A percentile compares a stretch with the other conserved stretches of the same genome.
phyloP scores from a whole-genome alignment of 2,797 vertebrate species.

The Malacoctenus gilli region DNA sequence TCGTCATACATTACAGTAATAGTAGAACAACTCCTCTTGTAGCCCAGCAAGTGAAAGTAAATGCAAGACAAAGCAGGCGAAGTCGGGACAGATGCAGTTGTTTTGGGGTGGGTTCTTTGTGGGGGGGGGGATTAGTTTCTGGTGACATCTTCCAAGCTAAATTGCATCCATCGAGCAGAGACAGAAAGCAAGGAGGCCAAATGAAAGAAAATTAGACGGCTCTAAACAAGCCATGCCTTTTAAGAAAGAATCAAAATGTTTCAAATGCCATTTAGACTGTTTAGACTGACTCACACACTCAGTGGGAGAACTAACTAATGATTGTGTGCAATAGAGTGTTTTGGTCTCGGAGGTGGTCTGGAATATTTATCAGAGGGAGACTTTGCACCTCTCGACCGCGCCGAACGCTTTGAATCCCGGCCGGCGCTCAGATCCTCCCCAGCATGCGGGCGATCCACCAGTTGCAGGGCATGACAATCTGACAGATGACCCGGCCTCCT shows the following conservation, averaged over 20 bases:
- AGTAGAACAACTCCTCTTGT: conserved; percentile 10
- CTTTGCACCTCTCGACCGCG: conserved; percentile 21
- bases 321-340: conserved; percentile 44
- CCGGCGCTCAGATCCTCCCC: conserved; percentile 85
- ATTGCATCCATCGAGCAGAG: conserved; percentile 39
- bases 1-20: conserved; percentile 16
- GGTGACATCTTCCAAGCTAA: conserved; percentile 28
- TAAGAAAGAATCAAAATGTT: conserved; percentile 38
- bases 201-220: conserved; percentile 34
- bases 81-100: conserved; percentile 10
- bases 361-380: conserved; percentile 44
- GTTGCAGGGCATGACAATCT: conserved; percentile 96
- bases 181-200: conserved; percentile 23
- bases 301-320: conserved; percentile 37
- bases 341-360: conserved; percentile 45
- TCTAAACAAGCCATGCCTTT: conserved; percentile 29
- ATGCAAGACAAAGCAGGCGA: conserved; percentile 11
- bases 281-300: conserved; percentile 43
- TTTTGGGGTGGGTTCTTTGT: too few species aligned
- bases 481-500: conserved; percentile 93
- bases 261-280: conserved; percentile 47
- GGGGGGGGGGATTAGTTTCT: conserved; percentile 14
- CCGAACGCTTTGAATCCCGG: conserved; percentile 39
- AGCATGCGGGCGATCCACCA: conserved; percentile 98
- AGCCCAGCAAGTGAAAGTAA: conserved; percentile 8